Evolutionary conservation across 2,888 invertebrate genomes (phyloP).

Genomic region (Marronus borbonicus): DNA sequence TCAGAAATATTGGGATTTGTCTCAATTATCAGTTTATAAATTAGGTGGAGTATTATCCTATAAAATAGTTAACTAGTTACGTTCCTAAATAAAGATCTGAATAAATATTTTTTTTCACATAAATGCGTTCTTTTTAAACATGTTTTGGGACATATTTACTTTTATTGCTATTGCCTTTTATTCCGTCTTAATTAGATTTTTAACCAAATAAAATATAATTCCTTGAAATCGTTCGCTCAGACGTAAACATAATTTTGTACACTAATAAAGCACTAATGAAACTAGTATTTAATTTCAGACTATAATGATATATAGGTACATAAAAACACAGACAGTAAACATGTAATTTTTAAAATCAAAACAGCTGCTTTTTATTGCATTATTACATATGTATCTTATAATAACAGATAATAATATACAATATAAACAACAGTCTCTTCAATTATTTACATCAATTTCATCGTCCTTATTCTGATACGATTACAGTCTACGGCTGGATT

Average conservation of each 20-base stretch:
- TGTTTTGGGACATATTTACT: too few species aligned
- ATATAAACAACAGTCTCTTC: constrained; percentile 69
- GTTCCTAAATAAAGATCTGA: too few species aligned
- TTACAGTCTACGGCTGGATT: too few species aligned
- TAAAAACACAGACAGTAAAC: background rate
- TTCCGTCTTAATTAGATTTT: too few species aligned
- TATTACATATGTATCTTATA: constrained; percentile 53
- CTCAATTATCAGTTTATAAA: too few species aligned
- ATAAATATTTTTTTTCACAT: too few species aligned
- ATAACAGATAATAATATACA: constrained; percentile 64
- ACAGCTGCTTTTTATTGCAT: constrained; percentile 36
- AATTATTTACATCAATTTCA: constrained; percentile 58
- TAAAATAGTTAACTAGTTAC: too few species aligned
- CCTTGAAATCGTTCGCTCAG: background rate
- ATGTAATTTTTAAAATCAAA: background rate
- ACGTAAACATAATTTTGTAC: background rate
- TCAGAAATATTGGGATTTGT: too few species aligned
- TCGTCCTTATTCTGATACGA: constrained; percentile 43
- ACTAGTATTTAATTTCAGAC: background rate
- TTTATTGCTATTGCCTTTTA: too few species aligned
- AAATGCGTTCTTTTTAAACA: too few species aligned
- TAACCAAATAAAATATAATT: too few species aligned
- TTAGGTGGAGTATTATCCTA: too few species aligned
- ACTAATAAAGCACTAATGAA: background rate
- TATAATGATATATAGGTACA: background rate